Evolutionary conservation across 1,140 invertebrate genomes (phyloP).

Genomic region (Tetragnatha versicolor): DNA sequence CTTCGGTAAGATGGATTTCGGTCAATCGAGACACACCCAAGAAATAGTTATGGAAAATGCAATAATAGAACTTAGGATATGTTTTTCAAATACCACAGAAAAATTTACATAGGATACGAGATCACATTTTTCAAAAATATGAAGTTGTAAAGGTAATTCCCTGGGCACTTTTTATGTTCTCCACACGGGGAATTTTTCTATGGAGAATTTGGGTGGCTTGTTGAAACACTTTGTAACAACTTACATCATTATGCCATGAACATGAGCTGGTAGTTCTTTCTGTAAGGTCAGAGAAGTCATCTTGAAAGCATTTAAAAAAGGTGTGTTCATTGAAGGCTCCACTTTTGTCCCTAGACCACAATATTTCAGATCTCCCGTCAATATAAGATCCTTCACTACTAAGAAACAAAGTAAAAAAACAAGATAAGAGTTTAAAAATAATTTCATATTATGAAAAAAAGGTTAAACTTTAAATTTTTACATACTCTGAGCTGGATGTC

Average conservation of each 20-base stretch:
- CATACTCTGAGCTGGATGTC: slow-evolving; percentile 5
- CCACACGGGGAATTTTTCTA: too few species aligned
- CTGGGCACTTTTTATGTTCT: too few species aligned
- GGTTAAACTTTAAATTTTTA: neutral
- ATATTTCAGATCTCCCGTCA: slow-evolving; percentile 21
- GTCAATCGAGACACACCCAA: too few species aligned
- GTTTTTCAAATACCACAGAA: too few species aligned
- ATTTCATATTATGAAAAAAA: neutral
- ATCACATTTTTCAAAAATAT: too few species aligned
- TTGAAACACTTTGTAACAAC: neutral
- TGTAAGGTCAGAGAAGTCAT: slow-evolving; percentile 20
- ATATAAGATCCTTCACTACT: slow-evolving; percentile 6
- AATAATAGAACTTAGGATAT: too few species aligned
- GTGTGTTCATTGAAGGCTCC: slow-evolving; percentile 1
- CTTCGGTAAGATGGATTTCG: too few species aligned
- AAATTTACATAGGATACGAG: too few species aligned
- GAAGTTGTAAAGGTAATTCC: too few species aligned
- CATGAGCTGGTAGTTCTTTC: slow-evolving; percentile 22
- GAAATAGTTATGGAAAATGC: too few species aligned
- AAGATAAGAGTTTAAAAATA: neutral
- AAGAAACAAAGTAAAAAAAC: neutral
- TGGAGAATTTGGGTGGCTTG: too few species aligned
- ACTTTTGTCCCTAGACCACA: slow-evolving; percentile 34
- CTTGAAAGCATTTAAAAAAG: slow-evolving; percentile 1
- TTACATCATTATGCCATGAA: slow-evolving; percentile 48